Evolutionary conservation across 92 coral and sea anemone species (phyloP), one percentile per base, ranked within the genome.

Genomic region (Actinostola sp.): DNA sequence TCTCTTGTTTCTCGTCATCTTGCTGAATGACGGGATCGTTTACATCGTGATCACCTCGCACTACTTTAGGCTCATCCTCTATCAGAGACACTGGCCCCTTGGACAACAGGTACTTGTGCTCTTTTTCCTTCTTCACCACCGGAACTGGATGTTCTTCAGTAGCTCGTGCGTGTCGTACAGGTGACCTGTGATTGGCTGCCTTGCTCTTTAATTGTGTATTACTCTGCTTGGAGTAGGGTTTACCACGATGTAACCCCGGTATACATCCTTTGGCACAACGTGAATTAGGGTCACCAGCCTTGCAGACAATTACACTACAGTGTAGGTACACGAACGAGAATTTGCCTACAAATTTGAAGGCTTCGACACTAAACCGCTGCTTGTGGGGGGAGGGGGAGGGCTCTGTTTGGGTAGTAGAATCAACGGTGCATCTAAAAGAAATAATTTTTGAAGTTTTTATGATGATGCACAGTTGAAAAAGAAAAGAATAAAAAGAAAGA

Each of bases 231-330:
- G 64, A 21, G 50, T 54, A 55, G 14, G 72, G 72, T 46, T 74
- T 61, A 0, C 80, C 80, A 11, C 36, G 71, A 43, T 81, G 59
- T 8, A 70, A 56, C 2, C 89, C 97, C 16, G 89, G 92, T 39
- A 83, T 65, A 59, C 97, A 90, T 16, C 97, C 97, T 38, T 71
- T 74, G 64, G 91, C 80, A 71, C 97, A 90, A 27, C 97, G 92
- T 66, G 97, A 90, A 44, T 87, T 73, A 26, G 66, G 82, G 61
- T 90, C 92, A 25, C 58, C 85, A 11, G 81, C 92, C 51, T 77
- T 80, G 42, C 97, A 90, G 32, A 90, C 97, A n/a, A 87, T 85
- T 13, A 90, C 97, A 48, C 88, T 84, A 61, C 97, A 90, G 61
- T 90, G 97, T 19, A 90, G 81, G 35, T 83, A 90, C 34, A 90